These are phyloP conservation scores for Seriola aureovittata DNA, from an alignment of 2,113 vertebrate species.

Conservation along the genomic window DNA sequence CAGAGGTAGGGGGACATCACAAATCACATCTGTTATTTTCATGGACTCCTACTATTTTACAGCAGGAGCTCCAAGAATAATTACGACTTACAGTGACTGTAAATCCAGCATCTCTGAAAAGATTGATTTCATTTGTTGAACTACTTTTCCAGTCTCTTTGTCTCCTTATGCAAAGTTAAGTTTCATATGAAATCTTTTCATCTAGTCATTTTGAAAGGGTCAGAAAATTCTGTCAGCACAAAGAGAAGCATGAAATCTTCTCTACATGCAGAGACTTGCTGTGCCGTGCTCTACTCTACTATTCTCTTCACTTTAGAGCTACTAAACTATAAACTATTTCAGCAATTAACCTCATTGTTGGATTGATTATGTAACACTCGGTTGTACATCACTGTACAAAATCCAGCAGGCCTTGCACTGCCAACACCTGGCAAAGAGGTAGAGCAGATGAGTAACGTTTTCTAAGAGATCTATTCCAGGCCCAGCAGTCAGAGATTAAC, in stretches of 20 bases:
- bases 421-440: constrained; percentile 27
- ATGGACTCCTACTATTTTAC: not conserved
- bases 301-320: not conserved
- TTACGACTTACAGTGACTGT: not conserved
- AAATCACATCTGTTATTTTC: not conserved
- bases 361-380: not conserved
- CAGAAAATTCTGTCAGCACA: not conserved
- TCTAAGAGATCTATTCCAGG: constrained; percentile 78
- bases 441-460: constrained; percentile 56
- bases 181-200: no score
- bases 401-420: not conserved
- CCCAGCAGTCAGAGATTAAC: constrained; percentile 77
- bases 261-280: not conserved
- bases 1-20: not conserved
- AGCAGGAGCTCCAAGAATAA: not conserved
- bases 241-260: not conserved
- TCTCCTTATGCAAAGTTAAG: not conserved
- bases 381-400: not conserved
- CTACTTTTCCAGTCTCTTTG: not conserved
- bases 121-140: not conserved
- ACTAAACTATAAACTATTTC: not conserved
- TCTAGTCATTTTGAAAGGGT: not conserved
- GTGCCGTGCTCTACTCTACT: not conserved
- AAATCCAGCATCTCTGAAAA: not conserved
- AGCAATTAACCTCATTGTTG: not conserved